Evolutionary conservation across 1,140 invertebrate species (phyloP).

Genomic region (Cylas formicarius): DNA sequence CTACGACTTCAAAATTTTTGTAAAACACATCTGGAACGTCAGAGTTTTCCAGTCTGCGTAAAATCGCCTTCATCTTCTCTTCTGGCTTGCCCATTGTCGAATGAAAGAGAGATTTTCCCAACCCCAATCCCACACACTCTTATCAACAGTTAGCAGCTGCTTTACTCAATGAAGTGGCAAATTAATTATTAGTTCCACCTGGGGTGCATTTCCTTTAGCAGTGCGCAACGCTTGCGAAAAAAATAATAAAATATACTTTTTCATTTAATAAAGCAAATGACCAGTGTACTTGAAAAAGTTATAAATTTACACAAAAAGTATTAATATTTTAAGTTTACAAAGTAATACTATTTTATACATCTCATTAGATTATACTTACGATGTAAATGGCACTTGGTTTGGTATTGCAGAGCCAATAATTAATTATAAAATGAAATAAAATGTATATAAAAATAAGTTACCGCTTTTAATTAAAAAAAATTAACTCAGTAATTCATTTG

Average conservation of each 20-base stretch:
- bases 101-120: too few relatives aligned
- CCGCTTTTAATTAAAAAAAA: constrained; percentile 4
- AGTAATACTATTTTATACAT: constrained; percentile 27
- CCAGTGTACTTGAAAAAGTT: constrained; percentile 27
- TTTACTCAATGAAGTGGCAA: too few relatives aligned
- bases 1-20: too few relatives aligned
- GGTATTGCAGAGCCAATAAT: constrained; percentile 30
- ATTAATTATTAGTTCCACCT: too few relatives aligned
- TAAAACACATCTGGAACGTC: too few relatives aligned
- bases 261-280: constrained; percentile 21
- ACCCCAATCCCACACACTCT: too few relatives aligned
- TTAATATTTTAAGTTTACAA: constrained; percentile 25
- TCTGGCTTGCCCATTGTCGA: too few relatives aligned
- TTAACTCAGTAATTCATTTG: constrained; percentile 9
- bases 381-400: constrained; percentile 32
- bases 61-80: too few relatives aligned
- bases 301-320: constrained; percentile 29
- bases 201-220: too few relatives aligned
- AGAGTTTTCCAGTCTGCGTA: too few relatives aligned
- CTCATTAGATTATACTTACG: constrained; percentile 20
- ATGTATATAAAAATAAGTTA: constrained; percentile 18
- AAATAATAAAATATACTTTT: constrained; percentile 12
- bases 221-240: too few relatives aligned
- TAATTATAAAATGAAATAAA: constrained; percentile 9
- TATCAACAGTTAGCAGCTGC: too few relatives aligned